Evolutionary conservation across 2,113 vertebrate genomes (phyloP).

Genomic region (Ibidorhyncha struthersii): DNA sequence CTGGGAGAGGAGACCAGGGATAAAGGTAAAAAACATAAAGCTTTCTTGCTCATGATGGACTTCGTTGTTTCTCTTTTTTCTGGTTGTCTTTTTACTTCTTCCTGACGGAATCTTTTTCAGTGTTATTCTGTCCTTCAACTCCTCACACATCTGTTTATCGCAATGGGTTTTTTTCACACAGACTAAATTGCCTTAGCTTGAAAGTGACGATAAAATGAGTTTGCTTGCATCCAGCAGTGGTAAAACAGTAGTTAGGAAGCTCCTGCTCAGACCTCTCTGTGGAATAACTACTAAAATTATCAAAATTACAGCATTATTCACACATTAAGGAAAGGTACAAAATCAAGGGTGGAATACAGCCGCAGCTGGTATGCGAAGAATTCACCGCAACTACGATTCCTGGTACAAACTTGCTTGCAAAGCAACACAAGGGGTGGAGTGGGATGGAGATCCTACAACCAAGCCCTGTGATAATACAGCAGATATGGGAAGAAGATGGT

Average conservation of each 20-base stretch:
- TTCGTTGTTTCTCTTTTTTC: background rate
- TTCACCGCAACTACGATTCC: too few species aligned
- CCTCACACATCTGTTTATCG: background rate
- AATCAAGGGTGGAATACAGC: too few species aligned
- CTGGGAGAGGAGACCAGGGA: background rate
- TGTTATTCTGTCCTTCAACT: background rate
- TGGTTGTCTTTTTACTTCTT: background rate
- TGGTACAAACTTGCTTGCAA: too few species aligned
- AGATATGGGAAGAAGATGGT: too few species aligned
- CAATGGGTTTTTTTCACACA: background rate
- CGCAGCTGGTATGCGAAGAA: too few species aligned
- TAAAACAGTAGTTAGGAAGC: background rate
- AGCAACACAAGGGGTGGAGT: too few species aligned
- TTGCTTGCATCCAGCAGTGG: background rate
- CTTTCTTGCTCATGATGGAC: background rate
- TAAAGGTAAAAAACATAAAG: background rate
- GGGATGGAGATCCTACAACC: too few species aligned
- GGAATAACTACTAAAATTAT: too few species aligned
- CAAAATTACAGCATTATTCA: too few species aligned
- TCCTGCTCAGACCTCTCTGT: background rate
- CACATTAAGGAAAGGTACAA: too few species aligned
- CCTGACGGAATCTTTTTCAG: background rate
- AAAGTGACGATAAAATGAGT: background rate
- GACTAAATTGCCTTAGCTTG: background rate
- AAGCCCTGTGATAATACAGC: too few species aligned